A percentile compares a stretch with the other conserved stretches of the same genome.
Evolutionary conservation across 2,888 invertebrate species (phyloP).

Genomic region (Salticus scenicus): DNA sequence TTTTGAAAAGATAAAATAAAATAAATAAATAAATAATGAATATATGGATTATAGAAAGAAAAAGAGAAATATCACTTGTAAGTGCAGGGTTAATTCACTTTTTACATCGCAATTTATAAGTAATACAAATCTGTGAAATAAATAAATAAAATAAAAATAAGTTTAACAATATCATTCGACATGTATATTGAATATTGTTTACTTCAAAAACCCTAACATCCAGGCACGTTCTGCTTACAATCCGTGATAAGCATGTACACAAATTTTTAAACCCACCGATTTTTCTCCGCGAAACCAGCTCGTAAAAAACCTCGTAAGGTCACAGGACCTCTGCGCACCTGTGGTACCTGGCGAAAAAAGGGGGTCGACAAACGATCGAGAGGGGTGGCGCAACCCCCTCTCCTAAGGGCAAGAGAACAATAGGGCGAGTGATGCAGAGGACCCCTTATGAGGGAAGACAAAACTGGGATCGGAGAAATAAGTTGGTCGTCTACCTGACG

Average conservation of each 20-base stretch:
- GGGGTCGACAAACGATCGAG: constrained; percentile 5
- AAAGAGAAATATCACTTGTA: no score
- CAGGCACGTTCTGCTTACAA: background rate
- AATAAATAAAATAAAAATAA: no score
- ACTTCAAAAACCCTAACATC: no score
- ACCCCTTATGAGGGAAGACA: constrained; percentile 47
- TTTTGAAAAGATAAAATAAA: no score
- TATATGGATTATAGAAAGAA: no score
- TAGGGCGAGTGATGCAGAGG: constrained; percentile 15
- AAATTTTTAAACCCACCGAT: constrained; percentile 6
- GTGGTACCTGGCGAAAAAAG: constrained; percentile 21
- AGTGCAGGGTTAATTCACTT: no score
- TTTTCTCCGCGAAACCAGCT: background rate
- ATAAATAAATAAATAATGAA: no score
- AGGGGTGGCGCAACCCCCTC: constrained; percentile 19
- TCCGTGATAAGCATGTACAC: background rate
- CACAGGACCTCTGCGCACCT: constrained; percentile 33
- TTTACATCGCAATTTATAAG: no score
- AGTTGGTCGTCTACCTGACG: constrained; percentile 40
- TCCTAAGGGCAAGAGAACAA: constrained; percentile 42
- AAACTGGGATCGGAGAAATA: constrained; percentile 39
- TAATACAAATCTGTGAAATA: no score
- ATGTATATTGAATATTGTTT: no score
- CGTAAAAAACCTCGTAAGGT: constrained; percentile 16
- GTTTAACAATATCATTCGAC: no score